phyloP scores from a whole-genome alignment of 1,140 invertebrate species.

The Aphaenogaster ashmeadi region DNA sequence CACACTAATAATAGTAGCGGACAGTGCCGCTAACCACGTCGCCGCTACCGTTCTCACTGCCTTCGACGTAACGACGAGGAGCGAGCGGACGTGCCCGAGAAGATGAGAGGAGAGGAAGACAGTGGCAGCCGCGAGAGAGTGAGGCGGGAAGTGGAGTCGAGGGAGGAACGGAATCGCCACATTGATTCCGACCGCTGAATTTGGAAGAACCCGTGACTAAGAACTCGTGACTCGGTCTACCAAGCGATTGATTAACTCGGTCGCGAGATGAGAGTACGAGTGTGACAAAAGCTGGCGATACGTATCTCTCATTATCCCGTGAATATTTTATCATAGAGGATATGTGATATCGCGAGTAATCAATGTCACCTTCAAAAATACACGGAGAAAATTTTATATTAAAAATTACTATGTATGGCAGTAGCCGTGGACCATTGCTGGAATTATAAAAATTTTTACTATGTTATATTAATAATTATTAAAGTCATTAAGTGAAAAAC shows the following conservation, averaged over 20 bases:
- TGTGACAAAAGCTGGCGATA: not conserved
- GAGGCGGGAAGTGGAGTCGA: not conserved
- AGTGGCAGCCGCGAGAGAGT: slow-evolving; percentile 8
- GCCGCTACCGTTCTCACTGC: slow-evolving; percentile 60
- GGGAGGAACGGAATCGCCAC: slow-evolving; percentile 56
- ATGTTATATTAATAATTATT: too few species aligned
- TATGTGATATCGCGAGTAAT: not conserved
- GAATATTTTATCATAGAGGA: slow-evolving; percentile 18
- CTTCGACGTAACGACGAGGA: slow-evolving; percentile 63
- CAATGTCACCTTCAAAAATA: not conserved
- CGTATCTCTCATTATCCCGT: not conserved
- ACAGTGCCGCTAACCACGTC: slow-evolving; percentile 73
- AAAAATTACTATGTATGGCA: too few species aligned
- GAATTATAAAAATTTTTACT: too few species aligned
- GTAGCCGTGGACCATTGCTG: too few species aligned
- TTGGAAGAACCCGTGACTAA: slow-evolving; percentile 70
- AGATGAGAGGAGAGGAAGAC: slow-evolving; percentile 49
- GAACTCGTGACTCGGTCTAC: slow-evolving; percentile 63
- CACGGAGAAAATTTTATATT: too few species aligned
- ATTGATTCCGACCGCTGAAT: slow-evolving; percentile 74
- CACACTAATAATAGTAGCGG: slow-evolving; percentile 86
- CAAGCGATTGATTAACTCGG: slow-evolving; percentile 68
- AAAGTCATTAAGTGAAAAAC: too few species aligned
- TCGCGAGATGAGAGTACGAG: not conserved
- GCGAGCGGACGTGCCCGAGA: slow-evolving; percentile 55